These are phyloP conservation scores for Rotaria socialis DNA, from an alignment of 2,888 invertebrate species.

Conservation along the genomic window DNA sequence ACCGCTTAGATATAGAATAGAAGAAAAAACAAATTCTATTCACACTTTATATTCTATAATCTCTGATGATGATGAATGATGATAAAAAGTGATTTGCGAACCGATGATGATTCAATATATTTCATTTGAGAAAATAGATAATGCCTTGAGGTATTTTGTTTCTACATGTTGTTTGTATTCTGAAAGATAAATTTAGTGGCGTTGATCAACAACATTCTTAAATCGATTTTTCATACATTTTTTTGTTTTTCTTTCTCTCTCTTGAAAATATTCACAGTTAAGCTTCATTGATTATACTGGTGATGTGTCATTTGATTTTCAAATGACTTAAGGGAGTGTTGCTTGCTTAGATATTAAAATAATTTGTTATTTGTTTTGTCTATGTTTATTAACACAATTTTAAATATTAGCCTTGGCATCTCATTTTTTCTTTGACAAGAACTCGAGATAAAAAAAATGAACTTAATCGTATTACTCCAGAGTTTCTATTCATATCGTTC, in stretches of 20 bases:
- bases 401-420: background rate
- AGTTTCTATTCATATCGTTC: background rate
- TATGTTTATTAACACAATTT: background rate
- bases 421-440: background rate
- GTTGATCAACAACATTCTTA: background rate
- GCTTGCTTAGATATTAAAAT: background rate
- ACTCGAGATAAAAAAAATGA: background rate
- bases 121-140: background rate
- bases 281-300: background rate
- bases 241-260: background rate
- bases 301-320: background rate
- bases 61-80: background rate
- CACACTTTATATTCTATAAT: background rate
- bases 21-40: background rate
- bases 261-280: constrained; percentile 8
- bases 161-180: background rate
- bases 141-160: background rate
- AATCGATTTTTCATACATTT: background rate
- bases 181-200: background rate
- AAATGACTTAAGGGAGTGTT: background rate
- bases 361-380: background rate
- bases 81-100: background rate
- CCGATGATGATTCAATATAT: background rate
- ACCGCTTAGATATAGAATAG: background rate
- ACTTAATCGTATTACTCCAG: background rate